These are phyloP conservation scores for Upupa epops DNA, from an alignment of 2,113 vertebrate species.

Conservation along the genomic window DNA sequence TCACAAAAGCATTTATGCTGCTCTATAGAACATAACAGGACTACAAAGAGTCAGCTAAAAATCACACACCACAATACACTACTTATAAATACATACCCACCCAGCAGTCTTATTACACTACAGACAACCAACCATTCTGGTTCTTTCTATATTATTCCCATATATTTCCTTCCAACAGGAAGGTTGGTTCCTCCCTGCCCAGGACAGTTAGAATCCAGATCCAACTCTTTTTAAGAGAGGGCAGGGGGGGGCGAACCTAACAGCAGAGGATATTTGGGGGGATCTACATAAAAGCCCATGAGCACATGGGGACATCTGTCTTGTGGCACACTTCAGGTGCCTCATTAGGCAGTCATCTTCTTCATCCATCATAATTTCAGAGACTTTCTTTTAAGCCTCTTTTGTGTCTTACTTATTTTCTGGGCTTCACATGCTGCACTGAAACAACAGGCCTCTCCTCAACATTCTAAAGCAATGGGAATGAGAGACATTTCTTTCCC, in stretches of 20 bases:
- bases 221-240: not conserved
- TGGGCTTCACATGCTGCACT: not conserved
- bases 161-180: not conserved
- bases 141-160: not conserved
- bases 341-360: not conserved
- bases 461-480: not conserved
- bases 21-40: not conserved
- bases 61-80: not conserved
- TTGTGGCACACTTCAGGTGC: not conserved
- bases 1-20: not conserved
- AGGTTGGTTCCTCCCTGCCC: not conserved
- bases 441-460: not conserved
- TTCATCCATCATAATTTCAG: not conserved
- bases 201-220: not conserved
- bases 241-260: not conserved
- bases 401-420: not conserved
- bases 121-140: not conserved
- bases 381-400: not conserved
- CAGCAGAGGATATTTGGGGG: not conserved
- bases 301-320: not conserved
- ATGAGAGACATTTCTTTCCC: not conserved
- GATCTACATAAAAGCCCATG: not conserved
- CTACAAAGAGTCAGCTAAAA: not conserved
- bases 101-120: not conserved
- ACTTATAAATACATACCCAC: not conserved